Base-by-base conservation (phyloP, 1,140 invertebrate species). In the Carcinoscorpius rotundicauda region DNA sequence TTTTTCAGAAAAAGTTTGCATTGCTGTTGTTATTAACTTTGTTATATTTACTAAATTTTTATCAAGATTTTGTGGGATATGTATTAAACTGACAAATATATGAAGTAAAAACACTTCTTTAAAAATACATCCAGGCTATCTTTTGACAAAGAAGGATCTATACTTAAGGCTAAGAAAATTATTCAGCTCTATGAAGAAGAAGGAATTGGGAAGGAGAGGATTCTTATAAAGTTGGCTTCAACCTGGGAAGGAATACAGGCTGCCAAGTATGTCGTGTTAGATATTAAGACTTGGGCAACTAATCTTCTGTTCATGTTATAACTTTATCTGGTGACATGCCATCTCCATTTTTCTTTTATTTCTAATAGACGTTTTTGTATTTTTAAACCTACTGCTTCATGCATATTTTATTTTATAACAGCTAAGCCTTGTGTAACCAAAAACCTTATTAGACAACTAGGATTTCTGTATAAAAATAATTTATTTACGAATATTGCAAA, bases 231-330 rank as follows among this genome's bases (percentile, higher is more conserved):
- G 79, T 80, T 99, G 63, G 92, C 93, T 3, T 95, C 95, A 4
- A 98, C 96, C 0, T 99, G 97, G 97, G 97, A 99, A 83, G 96
- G 97, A 50, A 97, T 99, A 69, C 88, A 97, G 79, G 96, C 96
- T 60, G 97, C 94, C 6, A 91, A 87, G 90, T 93, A 81, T 78
- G 69, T 68, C 62, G 52, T 75, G 66, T 66, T 62, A 53, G 49
- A 9, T 52, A 3, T 58, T 62, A 64, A 49, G 29, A 29, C 29
- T 29, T 29, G 29, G 29, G 2, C 29, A 29, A 29, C 29, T 62
- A 65, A 29, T 55, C 52, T 11, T 10, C 9, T 50, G 59, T 59
- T 8, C 29, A 29, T 29, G 29, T 29, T 29, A 29, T 29, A 29
- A 29, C 29, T 29, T 29, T 29, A 29, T 29, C 29, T 29, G 29